These are phyloP conservation scores for Prunella fulvescens DNA, from an alignment of 2,113 vertebrate species.

Conservation along the genomic window DNA sequence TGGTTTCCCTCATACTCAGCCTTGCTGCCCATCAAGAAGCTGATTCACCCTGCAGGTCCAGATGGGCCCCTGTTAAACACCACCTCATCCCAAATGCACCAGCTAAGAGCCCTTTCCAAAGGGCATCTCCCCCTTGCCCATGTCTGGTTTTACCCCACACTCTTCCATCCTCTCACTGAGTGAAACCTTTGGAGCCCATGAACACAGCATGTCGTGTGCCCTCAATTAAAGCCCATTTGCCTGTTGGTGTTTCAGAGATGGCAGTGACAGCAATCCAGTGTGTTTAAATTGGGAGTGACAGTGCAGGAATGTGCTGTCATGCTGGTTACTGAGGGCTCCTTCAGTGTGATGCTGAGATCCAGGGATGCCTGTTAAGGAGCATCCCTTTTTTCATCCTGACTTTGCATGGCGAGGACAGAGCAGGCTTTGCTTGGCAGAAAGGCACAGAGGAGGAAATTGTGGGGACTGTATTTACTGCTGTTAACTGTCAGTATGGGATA, in stretches of 20 bases:
- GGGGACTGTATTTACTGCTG: neutral
- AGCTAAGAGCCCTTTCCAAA: neutral
- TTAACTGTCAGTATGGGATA: neutral
- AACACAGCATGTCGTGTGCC: neutral
- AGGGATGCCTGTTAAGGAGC: neutral
- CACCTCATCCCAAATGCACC: neutral
- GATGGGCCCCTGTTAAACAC: neutral
- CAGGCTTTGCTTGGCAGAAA: neutral
- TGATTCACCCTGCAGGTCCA: neutral
- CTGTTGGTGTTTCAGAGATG: neutral
- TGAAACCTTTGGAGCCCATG: neutral
- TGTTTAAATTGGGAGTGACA: neutral
- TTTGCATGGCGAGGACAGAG: neutral
- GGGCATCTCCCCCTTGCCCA: neutral
- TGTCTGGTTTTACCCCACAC: accelerated
- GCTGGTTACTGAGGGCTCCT: neutral
- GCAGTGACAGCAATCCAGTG: neutral
- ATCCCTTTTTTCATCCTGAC: neutral
- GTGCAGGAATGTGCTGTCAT: neutral
- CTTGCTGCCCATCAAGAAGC: neutral
- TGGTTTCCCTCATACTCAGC: neutral
- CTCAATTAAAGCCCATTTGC: neutral
- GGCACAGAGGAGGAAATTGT: neutral
- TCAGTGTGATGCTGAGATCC: neutral
- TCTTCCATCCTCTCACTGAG: neutral